Conservation (phyloP, 2,797 vertebrate species). For the Coregonus suidteri region DNA sequence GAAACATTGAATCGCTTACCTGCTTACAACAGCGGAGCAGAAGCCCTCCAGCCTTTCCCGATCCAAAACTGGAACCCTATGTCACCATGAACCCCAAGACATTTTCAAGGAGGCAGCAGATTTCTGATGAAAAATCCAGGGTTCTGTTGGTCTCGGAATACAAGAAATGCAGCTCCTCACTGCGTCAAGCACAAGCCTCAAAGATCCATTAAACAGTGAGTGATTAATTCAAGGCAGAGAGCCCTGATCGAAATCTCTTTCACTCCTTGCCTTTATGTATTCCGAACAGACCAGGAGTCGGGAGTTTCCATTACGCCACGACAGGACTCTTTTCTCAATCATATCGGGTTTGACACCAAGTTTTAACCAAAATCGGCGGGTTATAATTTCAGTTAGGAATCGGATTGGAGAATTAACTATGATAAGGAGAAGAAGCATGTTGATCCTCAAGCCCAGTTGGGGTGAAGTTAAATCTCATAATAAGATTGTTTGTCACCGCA, state of each 20-base stretch:
- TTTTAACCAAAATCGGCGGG: constrained; percentile 65
- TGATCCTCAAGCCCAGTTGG: constrained; percentile 72
- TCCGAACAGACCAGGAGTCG: constrained; percentile 57
- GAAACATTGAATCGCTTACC: constrained; percentile 66
- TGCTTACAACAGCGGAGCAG: constrained; percentile 57
- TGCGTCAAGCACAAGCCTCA: constrained; percentile 79
- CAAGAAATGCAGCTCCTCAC: constrained; percentile 71
- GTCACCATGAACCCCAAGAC: constrained; percentile 64
- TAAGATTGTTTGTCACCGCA: constrained; percentile 78
- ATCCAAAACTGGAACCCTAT: constrained; percentile 60
- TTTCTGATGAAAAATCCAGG: constrained; percentile 68
- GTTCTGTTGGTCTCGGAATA: constrained; percentile 59
- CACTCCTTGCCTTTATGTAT: constrained; percentile 65
- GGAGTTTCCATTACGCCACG: constrained; percentile 48
- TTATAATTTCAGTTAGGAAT: constrained; percentile 59
- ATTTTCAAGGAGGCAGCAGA: constrained; percentile 55
- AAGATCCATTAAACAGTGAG: constrained; percentile 79
- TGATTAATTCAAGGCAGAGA: constrained; percentile 73
- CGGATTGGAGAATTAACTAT: constrained; percentile 44
- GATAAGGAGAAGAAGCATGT: constrained; percentile 54
- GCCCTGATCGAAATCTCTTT: constrained; percentile 42
- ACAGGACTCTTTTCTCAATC: constrained; percentile 54
- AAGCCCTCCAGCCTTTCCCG: constrained; percentile 57
- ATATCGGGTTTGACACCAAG: constrained; percentile 68
- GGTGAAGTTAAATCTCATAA: constrained; percentile 80